These are phyloP conservation scores for Apteryx owenii DNA, from an alignment of 2,113 vertebrate genomes.

Conservation along the genomic window DNA sequence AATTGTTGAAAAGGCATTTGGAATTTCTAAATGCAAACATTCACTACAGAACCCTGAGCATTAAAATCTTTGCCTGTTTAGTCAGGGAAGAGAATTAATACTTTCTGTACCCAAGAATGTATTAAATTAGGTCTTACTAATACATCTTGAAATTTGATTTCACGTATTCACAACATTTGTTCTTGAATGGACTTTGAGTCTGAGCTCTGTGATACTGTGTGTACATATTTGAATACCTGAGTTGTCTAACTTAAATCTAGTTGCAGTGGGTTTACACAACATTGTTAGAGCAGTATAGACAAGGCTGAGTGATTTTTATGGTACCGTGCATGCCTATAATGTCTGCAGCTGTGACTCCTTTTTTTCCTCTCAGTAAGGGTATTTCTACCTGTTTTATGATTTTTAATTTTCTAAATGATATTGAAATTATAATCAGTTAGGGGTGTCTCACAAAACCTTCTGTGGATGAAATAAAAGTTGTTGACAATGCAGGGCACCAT, in stretches of 20 bases:
- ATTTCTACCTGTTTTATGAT: constrained; percentile 1
- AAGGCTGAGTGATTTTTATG: background rate
- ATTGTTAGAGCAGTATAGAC: background rate
- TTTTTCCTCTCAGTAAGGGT: background rate
- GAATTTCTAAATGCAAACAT: background rate
- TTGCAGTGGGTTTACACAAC: accelerated
- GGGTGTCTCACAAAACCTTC: background rate
- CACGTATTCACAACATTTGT: background rate
- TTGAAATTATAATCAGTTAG: background rate
- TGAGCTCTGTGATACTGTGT: accelerated
- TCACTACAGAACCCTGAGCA: accelerated
- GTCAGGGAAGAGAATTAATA: background rate
- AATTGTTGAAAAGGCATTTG: background rate
- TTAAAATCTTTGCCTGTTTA: background rate
- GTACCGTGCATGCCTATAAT: background rate
- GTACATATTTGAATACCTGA: background rate
- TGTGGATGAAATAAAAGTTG: constrained; percentile 26
- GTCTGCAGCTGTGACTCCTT: background rate
- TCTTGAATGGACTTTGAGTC: background rate
- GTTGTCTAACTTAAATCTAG: background rate
- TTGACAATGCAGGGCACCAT: background rate
- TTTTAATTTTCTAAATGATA: background rate
- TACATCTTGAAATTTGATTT: background rate
- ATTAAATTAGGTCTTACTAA: background rate
- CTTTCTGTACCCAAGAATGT: background rate